A percentile compares a stretch with the other conserved stretches of the same genome.
Conservation (phyloP, 2,113 vertebrate genomes). For the Bufo bufo region DNA sequence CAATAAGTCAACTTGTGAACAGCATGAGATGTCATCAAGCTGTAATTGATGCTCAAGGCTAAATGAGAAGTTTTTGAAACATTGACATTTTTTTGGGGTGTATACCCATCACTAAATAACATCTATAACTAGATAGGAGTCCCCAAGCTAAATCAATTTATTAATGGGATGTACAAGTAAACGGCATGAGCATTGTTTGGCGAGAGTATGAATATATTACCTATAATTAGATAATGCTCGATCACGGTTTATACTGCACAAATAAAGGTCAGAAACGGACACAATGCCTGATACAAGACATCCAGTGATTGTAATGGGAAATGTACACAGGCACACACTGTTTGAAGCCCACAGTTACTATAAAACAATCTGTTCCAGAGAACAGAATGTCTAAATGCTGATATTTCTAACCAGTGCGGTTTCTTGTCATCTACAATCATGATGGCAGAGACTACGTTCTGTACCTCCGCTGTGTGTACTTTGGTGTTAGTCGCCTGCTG, state of each 20-base stretch:
- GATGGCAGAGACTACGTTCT: background rate
- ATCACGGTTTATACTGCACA: background rate
- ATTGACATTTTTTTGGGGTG: too few species aligned
- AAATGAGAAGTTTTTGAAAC: too few species aligned
- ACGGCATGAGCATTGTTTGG: background rate
- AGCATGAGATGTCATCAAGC: too few species aligned
- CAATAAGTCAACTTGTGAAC: too few species aligned
- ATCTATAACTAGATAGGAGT: too few species aligned
- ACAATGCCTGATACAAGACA: conserved; percentile 22
- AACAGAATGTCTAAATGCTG: conserved; percentile 23
- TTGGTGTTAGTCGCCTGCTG: background rate
- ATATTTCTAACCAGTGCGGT: background rate
- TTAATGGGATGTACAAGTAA: background rate
- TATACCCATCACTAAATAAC: too few species aligned
- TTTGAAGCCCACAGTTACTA: conserved; percentile 20
- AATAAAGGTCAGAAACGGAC: conserved; percentile 24
- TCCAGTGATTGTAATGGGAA: conserved; percentile 18
- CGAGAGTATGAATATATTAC: background rate
- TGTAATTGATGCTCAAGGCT: too few species aligned
- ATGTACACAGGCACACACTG: conserved; percentile 20
- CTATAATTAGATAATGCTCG: background rate
- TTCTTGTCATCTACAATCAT: conserved; percentile 22
- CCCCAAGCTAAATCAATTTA: background rate
- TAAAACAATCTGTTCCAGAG: conserved; percentile 33
- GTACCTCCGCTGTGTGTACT: conserved; percentile 1